A percentile compares a stretch with the other conserved stretches of the same genome.
Evolutionary conservation across 2,797 vertebrate species (phyloP).

Genomic region (Pangasius sanitwongsei): DNA sequence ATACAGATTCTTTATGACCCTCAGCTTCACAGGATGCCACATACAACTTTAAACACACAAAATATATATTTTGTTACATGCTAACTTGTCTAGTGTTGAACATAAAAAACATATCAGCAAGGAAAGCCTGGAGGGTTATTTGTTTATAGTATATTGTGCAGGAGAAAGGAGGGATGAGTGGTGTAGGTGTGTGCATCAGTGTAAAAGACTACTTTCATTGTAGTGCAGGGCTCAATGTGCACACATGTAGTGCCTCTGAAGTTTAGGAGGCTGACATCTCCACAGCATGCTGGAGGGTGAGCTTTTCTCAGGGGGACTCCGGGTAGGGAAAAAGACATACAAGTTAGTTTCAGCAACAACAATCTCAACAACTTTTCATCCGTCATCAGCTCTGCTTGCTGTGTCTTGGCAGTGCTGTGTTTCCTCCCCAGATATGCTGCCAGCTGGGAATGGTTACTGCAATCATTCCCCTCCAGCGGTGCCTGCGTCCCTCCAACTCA

Average conservation of each 20-base stretch:
- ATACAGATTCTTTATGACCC: not conserved
- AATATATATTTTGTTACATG: not conserved
- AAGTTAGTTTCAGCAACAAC: slow-evolving; percentile 15
- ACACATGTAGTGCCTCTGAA: slow-evolving; percentile 25
- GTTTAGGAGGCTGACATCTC: slow-evolving; percentile 18
- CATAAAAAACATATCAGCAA: slow-evolving; percentile 4
- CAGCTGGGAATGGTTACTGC: slow-evolving; percentile 22
- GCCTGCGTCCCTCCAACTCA: not conserved
- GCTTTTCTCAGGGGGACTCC: slow-evolving; percentile 5
- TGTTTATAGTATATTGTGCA: not conserved
- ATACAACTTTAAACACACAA: not conserved
- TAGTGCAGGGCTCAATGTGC: not conserved
- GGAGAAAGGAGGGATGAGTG: not conserved
- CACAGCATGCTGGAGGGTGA: not conserved
- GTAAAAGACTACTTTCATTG: slow-evolving; percentile 4
- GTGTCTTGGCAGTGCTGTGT: not conserved
- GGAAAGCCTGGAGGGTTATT: slow-evolving; percentile 7
- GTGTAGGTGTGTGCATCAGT: slow-evolving; percentile 14
- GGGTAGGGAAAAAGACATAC: not conserved
- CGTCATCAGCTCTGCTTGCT: not conserved
- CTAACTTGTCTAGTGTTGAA: not conserved
- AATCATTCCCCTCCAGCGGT: slow-evolving; percentile 12
- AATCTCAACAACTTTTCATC: not conserved
- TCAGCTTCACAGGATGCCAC: not conserved
- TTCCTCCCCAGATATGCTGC: slow-evolving; percentile 3